Percentiles rank a stretch among this genome's conserved stretches.
Evolutionary conservation across 2,888 invertebrate genomes (phyloP).

Genomic region (Drosophila fungiperda): DNA sequence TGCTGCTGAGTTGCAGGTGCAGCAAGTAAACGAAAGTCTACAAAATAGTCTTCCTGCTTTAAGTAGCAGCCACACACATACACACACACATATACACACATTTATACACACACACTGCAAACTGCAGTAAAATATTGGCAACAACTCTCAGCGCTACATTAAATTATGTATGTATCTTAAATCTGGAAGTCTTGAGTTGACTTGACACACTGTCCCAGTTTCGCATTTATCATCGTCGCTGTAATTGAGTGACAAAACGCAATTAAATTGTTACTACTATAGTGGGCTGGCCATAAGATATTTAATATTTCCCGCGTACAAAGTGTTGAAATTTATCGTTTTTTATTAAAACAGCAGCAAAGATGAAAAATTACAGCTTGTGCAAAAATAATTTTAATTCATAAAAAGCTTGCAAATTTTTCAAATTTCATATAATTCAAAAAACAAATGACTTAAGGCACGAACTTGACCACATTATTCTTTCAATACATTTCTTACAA

Average conservation of each 20-base stretch:
- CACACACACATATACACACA: conserved; percentile 17
- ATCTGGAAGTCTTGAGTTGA: conserved; percentile 39
- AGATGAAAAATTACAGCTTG: not conserved
- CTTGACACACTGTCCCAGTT: conserved; percentile 80
- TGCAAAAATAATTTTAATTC: not conserved
- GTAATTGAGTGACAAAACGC: conserved; percentile 78
- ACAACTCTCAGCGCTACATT: conserved; percentile 30
- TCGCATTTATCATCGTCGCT: conserved; percentile 51
- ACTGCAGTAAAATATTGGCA: conserved; percentile 9
- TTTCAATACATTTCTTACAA: not conserved
- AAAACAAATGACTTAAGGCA: conserved; percentile 45
- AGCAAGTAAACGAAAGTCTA: conserved; percentile 53
- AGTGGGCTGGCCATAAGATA: conserved; percentile 11
- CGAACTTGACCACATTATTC: conserved; percentile 20
- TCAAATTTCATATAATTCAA: not conserved
- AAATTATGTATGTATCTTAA: conserved; percentile 36
- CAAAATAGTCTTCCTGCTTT: conserved; percentile 73
- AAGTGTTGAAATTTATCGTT: conserved; percentile 33
- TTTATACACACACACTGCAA: conserved; percentile 1
- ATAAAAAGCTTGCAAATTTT: no score
- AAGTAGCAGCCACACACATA: conserved; percentile 30
- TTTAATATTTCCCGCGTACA: conserved; percentile 15
- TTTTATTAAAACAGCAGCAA: not conserved
- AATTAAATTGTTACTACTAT: conserved; percentile 64
- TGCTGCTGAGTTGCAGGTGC: conserved; percentile 45